Evolutionary conservation across 2,797 vertebrate genomes (phyloP), one percentile per base, ranked within the genome.

Genomic region (Phrynocephalus vlangalii): DNA sequence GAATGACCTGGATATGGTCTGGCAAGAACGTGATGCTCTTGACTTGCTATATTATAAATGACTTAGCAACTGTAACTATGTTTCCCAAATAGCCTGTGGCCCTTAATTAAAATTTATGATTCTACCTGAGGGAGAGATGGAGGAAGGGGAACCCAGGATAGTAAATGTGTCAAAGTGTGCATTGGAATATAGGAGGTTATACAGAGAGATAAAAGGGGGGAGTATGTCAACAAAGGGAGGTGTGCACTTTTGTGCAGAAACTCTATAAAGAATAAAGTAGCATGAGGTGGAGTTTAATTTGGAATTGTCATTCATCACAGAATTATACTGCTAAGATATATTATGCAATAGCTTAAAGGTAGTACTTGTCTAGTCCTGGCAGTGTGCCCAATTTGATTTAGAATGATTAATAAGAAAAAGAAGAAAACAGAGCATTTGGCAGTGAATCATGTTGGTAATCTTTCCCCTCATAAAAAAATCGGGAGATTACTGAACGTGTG

Each of bases 71-170:
- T 66, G 0, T 28, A 28, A 13, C 22, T 22, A 3, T 60, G 52
- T 71, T 63, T 60, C 73, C 63, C 28, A 70, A 79, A 56, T 71
- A 18, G n/a, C n/a, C 28, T 78, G 26, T n/a, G 52, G 75, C 7
- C 67, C 75, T 72, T 48, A 66, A 63, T 7, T 76, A n/a, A 82
- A 48, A 87, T 66, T 88, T 50, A 79, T 79, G 33, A 48, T 1
- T 48, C 33, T 7, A 6, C 33, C 9, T 63, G 52, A 56, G 52
- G 52, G 52, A 24, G 44, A 38, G 76, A 48, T 50, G 26, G 44
- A 22, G 38, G 84, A 22, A 70, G 66, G 84, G 56, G 33, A 88
- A 79, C 5, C 33, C 16, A 72, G 52, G 26, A 72, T 38, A 71
- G 33, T 72, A 79, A 84, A 78, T 28, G 50, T 83, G 66, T 79